phyloP scores from a whole-genome alignment of 2,888 invertebrate species.

The Notodonta ziczac region DNA sequence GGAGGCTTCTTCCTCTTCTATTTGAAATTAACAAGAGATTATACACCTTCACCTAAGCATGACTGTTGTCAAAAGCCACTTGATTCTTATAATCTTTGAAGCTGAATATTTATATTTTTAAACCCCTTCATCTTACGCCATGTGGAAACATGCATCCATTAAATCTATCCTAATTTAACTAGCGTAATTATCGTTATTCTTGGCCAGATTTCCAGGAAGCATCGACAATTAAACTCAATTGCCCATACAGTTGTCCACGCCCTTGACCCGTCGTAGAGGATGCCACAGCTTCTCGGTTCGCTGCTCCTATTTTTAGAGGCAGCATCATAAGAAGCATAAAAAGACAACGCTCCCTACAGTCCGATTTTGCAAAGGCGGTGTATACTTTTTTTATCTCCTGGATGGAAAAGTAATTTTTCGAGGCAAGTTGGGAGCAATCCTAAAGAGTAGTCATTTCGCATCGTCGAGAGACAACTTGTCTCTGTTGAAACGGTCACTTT shows the following conservation, averaged over 20 bases:
- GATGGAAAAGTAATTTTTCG: not conserved
- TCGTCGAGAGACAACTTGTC: not conserved
- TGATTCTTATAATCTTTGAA: too few species aligned
- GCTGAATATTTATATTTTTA: too few species aligned
- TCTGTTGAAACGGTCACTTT: not conserved
- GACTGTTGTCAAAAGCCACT: too few species aligned
- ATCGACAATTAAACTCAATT: conserved; percentile 23
- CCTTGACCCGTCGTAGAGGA: conserved; percentile 32
- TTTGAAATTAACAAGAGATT: too few species aligned
- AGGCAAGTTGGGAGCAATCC: conserved; percentile 1
- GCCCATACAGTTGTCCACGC: conserved; percentile 17
- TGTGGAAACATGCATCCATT: not conserved
- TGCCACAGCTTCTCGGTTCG: conserved; percentile 12
- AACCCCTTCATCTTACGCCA: not conserved
- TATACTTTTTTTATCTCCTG: not conserved
- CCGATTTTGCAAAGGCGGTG: not conserved
- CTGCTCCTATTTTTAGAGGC: conserved; percentile 24
- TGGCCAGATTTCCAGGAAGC: conserved; percentile 18
- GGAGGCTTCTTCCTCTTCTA: too few species aligned
- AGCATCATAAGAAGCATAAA: conserved; percentile 7
- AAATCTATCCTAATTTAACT: not conserved
- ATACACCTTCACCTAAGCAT: too few species aligned
- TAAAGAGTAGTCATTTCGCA: not conserved
- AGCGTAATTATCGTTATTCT: conserved; percentile 6
- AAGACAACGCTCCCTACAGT: not conserved